These are phyloP conservation scores for Avahi laniger DNA, from an alignment of 2,797 vertebrate species.

Conservation along the genomic window DNA sequence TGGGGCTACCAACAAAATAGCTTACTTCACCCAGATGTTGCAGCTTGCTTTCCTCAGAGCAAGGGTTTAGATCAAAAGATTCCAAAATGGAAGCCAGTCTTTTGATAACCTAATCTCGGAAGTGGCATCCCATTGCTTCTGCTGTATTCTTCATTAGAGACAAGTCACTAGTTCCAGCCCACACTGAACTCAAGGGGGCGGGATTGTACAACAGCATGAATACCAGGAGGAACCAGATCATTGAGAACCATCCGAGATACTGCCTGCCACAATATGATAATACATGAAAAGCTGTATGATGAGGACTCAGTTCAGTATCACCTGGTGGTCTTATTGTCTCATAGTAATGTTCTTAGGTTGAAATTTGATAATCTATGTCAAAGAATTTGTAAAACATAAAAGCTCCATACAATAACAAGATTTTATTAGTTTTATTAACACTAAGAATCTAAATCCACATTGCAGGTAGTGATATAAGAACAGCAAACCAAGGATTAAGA, in stretches of 20 bases:
- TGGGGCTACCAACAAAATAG: background rate
- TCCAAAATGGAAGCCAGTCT: background rate
- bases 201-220: background rate
- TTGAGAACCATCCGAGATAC: background rate
- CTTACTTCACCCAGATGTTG: background rate
- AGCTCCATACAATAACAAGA: background rate
- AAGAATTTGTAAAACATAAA: slow-evolving; percentile 23
- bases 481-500: background rate
- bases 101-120: background rate
- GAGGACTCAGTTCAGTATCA: background rate
- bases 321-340: background rate
- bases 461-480: background rate
- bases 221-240: background rate
- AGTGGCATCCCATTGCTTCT: background rate
- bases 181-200: background rate
- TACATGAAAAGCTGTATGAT: background rate
- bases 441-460: background rate
- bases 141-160: background rate
- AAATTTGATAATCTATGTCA: background rate
- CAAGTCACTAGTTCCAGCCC: background rate
- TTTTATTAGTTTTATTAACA: slow-evolving; percentile 1
- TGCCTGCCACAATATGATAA: background rate
- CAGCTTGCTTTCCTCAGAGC: background rate
- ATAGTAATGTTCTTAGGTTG: background rate
- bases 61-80: background rate